Evolutionary conservation across 2,888 invertebrate genomes (phyloP).

Genomic region (Aspidiotus rigidus): DNA sequence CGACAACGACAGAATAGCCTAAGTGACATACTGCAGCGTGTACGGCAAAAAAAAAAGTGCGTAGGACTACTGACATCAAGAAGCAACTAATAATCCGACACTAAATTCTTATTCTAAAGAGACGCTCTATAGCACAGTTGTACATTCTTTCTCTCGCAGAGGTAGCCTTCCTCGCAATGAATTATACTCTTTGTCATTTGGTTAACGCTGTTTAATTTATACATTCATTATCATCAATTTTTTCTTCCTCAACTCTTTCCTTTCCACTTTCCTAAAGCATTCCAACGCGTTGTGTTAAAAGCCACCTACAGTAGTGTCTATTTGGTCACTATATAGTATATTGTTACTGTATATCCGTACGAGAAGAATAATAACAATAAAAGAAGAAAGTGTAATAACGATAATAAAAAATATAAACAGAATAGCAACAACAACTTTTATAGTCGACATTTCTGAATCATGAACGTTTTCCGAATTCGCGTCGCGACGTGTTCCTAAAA

Average conservation of each 20-base stretch:
- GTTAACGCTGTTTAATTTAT: constrained; percentile 32
- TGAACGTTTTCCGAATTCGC: constrained; percentile 1
- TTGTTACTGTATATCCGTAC: not conserved
- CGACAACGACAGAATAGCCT: too few relatives aligned
- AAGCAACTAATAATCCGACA: constrained; percentile 32
- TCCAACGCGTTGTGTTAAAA: constrained; percentile 23
- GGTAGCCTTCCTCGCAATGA: constrained; percentile 20
- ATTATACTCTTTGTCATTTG: constrained; percentile 31
- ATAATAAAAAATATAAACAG: too few relatives aligned
- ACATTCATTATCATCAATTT: constrained; percentile 33
- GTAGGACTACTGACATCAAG: constrained; percentile 29
- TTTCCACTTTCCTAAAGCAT: not conserved
- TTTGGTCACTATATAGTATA: constrained; percentile 13
- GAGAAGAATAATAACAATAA: not conserved
- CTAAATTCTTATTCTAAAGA: constrained; percentile 32
- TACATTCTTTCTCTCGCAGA: too few relatives aligned
- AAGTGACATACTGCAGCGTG: too few relatives aligned
- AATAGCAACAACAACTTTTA: constrained; percentile 5
- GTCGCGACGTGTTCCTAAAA: constrained; percentile 18
- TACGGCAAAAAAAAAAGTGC: constrained; percentile 1
- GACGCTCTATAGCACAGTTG: constrained; percentile 5
- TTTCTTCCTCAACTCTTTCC: not conserved
- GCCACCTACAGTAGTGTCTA: constrained; percentile 27
- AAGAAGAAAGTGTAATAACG: constrained; percentile 2
- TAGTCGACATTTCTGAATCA: not conserved